Percentiles rank a stretch among this genome's conserved stretches.
These are phyloP conservation scores for Lasiurus cinereus DNA, from an alignment of 2,113 vertebrate genomes.

Conservation along the genomic window DNA sequence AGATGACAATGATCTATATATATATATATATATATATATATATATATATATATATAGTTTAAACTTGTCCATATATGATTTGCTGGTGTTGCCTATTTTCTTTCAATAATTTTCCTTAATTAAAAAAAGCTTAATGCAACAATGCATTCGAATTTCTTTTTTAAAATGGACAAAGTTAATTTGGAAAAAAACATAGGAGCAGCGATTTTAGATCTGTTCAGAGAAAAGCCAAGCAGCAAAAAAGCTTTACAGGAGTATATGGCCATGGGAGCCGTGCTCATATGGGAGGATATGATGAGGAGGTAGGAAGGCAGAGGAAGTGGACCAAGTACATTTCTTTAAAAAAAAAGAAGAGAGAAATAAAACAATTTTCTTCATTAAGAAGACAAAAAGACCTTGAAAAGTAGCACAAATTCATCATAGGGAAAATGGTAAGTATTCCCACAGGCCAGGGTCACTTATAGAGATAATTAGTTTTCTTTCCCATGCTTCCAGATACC, in stretches of 20 bases:
- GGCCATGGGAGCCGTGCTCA: constrained; percentile 69
- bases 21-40: constrained; percentile 61
- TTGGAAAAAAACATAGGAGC: constrained; percentile 85
- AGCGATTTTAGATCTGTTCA: constrained; percentile 85
- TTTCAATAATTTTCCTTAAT: constrained; percentile 81
- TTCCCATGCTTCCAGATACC: constrained; percentile 44
- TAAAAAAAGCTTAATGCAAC: constrained; percentile 83
- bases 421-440: constrained; percentile 46
- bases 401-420: neutral
- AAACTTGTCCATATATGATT: constrained; percentile 85
- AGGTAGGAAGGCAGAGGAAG: constrained; percentile 61
- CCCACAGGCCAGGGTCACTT: neutral
- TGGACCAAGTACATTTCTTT: constrained; percentile 22
- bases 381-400: constrained; percentile 56
- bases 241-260: constrained; percentile 83
- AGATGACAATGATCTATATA: constrained; percentile 88
- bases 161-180: constrained; percentile 81
- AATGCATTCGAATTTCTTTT: constrained; percentile 79
- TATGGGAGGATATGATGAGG: constrained; percentile 22
- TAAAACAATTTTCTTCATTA: constrained; percentile 44
- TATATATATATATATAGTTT: constrained; percentile 81
- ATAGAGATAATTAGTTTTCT: neutral
- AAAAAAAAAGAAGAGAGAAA: constrained; percentile 1
- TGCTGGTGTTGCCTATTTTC: constrained; percentile 93
- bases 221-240: constrained; percentile 87